A percentile compares a stretch with the other conserved stretches of the same genome.
Conservation (phyloP, 2,888 invertebrate species). For the Apamea anceps region DNA sequence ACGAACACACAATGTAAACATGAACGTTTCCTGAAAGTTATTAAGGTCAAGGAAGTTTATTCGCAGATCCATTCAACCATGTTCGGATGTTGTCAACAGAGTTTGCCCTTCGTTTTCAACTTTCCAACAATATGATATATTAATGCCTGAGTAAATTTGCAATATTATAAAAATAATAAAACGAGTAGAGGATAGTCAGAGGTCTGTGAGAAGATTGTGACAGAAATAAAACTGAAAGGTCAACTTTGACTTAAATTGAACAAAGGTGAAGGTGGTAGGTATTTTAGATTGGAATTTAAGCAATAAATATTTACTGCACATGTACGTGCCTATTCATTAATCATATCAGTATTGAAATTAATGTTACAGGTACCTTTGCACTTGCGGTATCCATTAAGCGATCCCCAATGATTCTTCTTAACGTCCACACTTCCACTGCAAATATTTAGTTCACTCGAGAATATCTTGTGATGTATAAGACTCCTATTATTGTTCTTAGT, state of each 20-base stretch:
- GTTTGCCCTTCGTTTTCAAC: constrained; percentile 23
- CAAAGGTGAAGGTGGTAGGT: constrained; percentile 1
- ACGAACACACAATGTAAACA: constrained; percentile 32
- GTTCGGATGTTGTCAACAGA: constrained; percentile 14
- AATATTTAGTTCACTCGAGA: constrained; percentile 90
- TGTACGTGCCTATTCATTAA: background rate
- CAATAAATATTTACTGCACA: constrained; percentile 2
- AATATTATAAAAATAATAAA: background rate
- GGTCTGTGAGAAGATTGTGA: background rate
- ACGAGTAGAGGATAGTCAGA: background rate
- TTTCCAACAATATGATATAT: constrained; percentile 27
- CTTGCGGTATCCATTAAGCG: constrained; percentile 87
- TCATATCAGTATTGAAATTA: background rate
- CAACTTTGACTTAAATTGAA: constrained; percentile 1
- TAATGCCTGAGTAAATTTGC: constrained; percentile 1
- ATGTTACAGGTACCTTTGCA: constrained; percentile 79
- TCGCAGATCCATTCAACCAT: constrained; percentile 33
- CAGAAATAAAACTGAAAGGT: constrained; percentile 14
- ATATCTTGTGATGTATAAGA: constrained; percentile 87
- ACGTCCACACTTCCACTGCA: constrained; percentile 82
- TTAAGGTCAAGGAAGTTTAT: constrained; percentile 52
- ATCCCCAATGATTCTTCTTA: constrained; percentile 89
- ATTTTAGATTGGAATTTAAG: constrained; percentile 3
- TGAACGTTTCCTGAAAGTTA: constrained; percentile 36
- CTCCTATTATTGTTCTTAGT: constrained; percentile 86